Base-by-base conservation (phyloP, 2,888 invertebrate species). In the Volucella bombylans region DNA sequence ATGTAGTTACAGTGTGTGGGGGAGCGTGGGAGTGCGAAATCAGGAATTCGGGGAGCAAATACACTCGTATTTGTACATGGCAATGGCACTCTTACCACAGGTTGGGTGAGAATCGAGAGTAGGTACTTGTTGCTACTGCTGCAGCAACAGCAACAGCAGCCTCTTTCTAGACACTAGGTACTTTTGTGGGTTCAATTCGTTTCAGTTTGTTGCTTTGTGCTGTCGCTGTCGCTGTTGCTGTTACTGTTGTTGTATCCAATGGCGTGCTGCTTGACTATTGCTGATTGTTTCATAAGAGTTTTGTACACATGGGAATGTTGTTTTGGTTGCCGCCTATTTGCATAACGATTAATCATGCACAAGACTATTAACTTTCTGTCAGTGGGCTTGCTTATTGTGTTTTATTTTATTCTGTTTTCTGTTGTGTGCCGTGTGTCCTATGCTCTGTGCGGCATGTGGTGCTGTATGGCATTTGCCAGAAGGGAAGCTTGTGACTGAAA, bases 271-370 rank as follows among this genome's bases (percentile, higher is more conserved):
- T 31, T 31, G 31, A 31, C 15, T 78, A 68, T 57, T 62, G 62
- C 52, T 65, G 82, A 83, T 78, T 78, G 78, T 79, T 79, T 83
- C 79, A 79, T 78, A 82, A 82, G 67, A 73, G 12, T 39, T 68
- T 52, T 71, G 73, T 82, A 69, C 49, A 59, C 54, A 65, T 14
- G 47, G 74, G 65, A 69, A 57, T 79, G 69, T 83, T 74, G 69
- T 41, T 71, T 69, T 57, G 80, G 79, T 83, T 71, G 83, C 83
- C 83, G 83, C 83, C 83, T 83, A 71, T 83, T 83, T 83, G 80
- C 73, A 83, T 80, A 31, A 69, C 65, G 79, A 80, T 83, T 80
- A 83, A 83, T 83, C 83, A 83, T 74, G 80, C 54, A 74, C 43
- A 80, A 71, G 54, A 57, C 69, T 73, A 73, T 79, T 64, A 73